Conservation (phyloP, 2,888 invertebrate genomes). For the Drosophila algonquin region DNA sequence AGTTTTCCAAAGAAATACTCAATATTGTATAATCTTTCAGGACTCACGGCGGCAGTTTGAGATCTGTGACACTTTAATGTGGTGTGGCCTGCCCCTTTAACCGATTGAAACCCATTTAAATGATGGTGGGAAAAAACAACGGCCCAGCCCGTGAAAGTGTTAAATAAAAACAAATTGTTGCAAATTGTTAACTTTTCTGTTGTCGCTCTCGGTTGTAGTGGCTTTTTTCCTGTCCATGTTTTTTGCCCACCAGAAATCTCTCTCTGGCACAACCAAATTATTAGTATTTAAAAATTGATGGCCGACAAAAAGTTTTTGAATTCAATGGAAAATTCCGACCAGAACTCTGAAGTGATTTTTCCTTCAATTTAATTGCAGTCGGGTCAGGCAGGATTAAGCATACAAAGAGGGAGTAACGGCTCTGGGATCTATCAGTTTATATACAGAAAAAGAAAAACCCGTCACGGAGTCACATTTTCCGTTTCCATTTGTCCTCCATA, state of each 20-base stretch:
- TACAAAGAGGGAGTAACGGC: background rate
- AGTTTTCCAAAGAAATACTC: conserved; percentile 14
- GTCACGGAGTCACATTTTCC: conserved; percentile 8
- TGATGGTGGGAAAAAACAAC: background rate
- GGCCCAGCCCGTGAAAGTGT: background rate
- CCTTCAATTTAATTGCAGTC: conserved; percentile 8
- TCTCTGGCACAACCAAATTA: conserved; percentile 11
- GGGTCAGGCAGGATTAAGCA: background rate
- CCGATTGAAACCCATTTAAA: background rate
- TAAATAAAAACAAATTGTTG: conserved; percentile 1
- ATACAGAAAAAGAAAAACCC: background rate
- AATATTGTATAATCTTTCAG: conserved; percentile 27
- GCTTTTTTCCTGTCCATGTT: background rate
- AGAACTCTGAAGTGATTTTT: conserved; percentile 10
- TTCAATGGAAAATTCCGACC: background rate
- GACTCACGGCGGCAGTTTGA: too few species aligned
- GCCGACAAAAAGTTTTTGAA: conserved; percentile 4
- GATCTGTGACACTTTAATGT: conserved; percentile 22
- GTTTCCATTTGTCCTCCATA: conserved; percentile 2
- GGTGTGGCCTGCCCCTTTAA: background rate
- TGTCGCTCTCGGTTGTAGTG: background rate
- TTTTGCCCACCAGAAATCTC: conserved; percentile 6
- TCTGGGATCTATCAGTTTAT: conserved; percentile 20
- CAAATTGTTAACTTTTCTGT: background rate
- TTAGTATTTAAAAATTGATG: conserved; percentile 19